These are phyloP conservation scores for Tenebrosternarchus preto DNA, from an alignment of 2,113 vertebrate species.

Conservation along the genomic window DNA sequence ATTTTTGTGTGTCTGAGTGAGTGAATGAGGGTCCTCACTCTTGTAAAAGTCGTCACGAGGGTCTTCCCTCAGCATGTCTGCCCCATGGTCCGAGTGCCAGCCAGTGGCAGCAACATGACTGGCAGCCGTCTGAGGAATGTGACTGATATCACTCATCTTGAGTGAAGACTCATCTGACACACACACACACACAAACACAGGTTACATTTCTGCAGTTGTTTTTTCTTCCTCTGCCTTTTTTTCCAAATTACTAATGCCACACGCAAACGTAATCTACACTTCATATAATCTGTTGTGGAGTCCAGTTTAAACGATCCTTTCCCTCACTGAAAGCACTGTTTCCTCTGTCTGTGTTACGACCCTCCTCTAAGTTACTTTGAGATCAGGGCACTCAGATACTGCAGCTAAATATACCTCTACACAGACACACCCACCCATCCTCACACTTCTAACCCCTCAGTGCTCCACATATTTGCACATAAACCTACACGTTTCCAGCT, in stretches of 20 bases:
- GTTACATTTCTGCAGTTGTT: background rate
- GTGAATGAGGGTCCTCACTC: conserved; percentile 66
- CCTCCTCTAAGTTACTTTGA: conserved; percentile 22
- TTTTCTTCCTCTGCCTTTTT: background rate
- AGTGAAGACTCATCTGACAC: conserved; percentile 81
- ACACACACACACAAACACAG: background rate
- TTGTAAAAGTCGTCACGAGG: conserved; percentile 80
- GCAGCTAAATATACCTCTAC: conserved; percentile 13
- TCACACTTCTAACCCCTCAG: background rate
- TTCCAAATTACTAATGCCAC: background rate
- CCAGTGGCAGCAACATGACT: conserved; percentile 61
- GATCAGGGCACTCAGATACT: background rate
- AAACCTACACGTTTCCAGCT: background rate
- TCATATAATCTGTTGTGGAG: background rate
- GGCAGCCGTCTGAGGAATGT: conserved; percentile 86
- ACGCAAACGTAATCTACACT: background rate
- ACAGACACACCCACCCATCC: background rate
- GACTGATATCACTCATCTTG: conserved; percentile 79
- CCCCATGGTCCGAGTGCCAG: conserved; percentile 54
- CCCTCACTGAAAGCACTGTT: background rate
- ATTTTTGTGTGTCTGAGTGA: background rate
- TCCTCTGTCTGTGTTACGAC: background rate
- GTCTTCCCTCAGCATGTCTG: conserved; percentile 86
- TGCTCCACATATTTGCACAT: background rate
- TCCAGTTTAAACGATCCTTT: background rate